Base-by-base conservation (phyloP, 30 jellyfish, hydroid and myxozoan species). In the Clytia hemisphaerica region DNA sequence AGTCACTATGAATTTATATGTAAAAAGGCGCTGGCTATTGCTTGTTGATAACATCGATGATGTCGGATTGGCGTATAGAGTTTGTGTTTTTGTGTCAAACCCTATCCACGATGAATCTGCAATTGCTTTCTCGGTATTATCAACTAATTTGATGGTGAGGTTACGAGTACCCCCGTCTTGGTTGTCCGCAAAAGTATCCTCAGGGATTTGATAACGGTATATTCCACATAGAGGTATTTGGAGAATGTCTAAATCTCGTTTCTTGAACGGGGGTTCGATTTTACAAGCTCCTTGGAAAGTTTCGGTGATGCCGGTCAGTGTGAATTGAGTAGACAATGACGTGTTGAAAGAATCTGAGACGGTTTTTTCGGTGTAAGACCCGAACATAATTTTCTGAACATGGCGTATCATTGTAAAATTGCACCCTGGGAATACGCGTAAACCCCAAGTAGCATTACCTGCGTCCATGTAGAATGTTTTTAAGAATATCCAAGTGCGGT, bases 131-230 rank as follows among this genome's bases (percentile, higher is more conserved):
- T 72, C 73, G 58, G 67, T 58, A 0, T 32, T 35, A 45, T 76
- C 66, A 2, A 75, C 45, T 37, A 78, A 71, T 46, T 45, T 57
- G 30, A 91, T 42, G 36, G 61, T 45, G 45, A 89, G 71, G 15
- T 70, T 71, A 9, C 82, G 29, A 10, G 98, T 80, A 36, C 51
- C 47, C 14, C 98, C 93, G 50, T 81, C 98, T 77, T 81, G 81
- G 18, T 75, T 44, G 46, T 89, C 98, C 0, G 1, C 37, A 59
- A 89, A 81, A 14, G 98, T 77, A 49, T 80, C 53, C 19, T 64
- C 70, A 2, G 98, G 98, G 3, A 89, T 82, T 35, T 60, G 78
- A 61, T 67, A 89, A n/a, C 72, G 37, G 58, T 72, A 47, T 70
- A 58, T 51, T 10, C 93, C 95, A 34, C 98, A 89, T 47, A 45